phyloP scores from a whole-genome alignment of 2,888 invertebrate genomes.

The Lasioglossum zephyrum region DNA sequence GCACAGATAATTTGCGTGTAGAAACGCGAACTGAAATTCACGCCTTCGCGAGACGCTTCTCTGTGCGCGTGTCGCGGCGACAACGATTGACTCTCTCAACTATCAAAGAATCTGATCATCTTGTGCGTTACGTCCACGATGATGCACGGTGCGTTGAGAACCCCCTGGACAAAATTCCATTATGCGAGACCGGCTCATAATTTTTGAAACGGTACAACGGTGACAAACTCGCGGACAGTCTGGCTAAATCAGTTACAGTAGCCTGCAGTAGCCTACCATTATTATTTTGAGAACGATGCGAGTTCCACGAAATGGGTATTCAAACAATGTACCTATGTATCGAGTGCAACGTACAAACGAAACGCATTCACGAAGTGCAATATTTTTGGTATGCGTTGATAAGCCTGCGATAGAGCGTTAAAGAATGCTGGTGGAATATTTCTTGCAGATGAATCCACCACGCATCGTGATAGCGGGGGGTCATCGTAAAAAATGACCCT shows the following conservation, averaged over 20 bases:
- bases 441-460: background rate
- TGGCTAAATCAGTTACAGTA: too few species aligned
- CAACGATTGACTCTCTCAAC: background rate
- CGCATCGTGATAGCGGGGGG: background rate
- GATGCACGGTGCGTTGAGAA: background rate
- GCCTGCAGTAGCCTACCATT: too few species aligned
- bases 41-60: conserved; percentile 22
- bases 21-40: conserved; percentile 49
- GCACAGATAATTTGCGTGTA: conserved; percentile 58
- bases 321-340: background rate
- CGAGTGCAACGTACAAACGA: background rate
- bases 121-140: background rate
- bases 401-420: background rate
- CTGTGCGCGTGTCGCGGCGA: conserved; percentile 13
- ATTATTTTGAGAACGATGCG: too few species aligned
- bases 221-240: too few species aligned
- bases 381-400: background rate
- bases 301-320: too few species aligned
- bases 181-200: too few species aligned
- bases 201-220: too few species aligned
- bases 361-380: background rate
- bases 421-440: background rate
- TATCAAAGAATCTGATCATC: background rate
- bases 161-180: too few species aligned
- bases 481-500: conserved; percentile 13